Conservation (phyloP, 2,113 vertebrate species). For the Xenotilapia flavipinnis region DNA sequence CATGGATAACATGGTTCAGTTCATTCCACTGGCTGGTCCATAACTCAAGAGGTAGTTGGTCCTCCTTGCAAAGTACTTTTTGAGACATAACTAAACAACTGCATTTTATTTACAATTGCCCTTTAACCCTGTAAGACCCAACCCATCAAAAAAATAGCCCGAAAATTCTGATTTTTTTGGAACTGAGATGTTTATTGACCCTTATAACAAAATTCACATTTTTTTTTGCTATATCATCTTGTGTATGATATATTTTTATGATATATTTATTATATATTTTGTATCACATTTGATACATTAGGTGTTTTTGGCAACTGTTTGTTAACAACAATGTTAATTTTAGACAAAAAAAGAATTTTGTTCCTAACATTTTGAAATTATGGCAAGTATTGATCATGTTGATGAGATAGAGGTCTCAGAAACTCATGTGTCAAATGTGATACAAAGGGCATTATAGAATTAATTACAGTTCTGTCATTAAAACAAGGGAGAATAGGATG, state of each 20-base stretch:
- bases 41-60: not conserved
- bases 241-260: not conserved
- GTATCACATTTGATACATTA: not conserved
- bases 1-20: not conserved
- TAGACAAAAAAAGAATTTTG: not conserved
- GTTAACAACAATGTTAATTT: not conserved
- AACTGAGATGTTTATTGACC: not conserved
- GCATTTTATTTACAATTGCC: not conserved
- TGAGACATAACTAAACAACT: not conserved
- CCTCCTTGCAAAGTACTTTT: not conserved
- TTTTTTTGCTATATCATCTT: not conserved
- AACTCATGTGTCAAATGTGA: not conserved
- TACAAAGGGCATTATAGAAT: not conserved
- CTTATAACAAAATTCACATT: not conserved
- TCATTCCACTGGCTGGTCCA: not conserved
- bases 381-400: not conserved
- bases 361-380: not conserved
- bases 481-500: not conserved
- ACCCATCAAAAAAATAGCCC: not conserved
- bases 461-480: not conserved
- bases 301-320: not conserved
- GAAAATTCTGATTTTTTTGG: not conserved
- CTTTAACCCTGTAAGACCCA: not conserved
- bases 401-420: not conserved
- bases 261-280: not conserved